phyloP scores from a whole-genome alignment of 2,888 invertebrate species.

The Ochropleura plecta region DNA sequence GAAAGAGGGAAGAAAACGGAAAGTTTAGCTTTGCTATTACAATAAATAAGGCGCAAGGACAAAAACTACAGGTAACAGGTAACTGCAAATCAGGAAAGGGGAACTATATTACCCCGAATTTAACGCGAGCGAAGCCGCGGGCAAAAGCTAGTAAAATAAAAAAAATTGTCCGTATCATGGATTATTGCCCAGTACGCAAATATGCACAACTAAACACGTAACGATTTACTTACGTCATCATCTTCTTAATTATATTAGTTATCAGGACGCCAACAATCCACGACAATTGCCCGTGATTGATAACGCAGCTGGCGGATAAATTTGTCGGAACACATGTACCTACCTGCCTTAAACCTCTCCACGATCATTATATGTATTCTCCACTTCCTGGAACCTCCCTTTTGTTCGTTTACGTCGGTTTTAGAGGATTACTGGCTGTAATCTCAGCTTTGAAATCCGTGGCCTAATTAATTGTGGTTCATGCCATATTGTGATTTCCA shows the following conservation, averaged over 20 bases:
- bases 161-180: slow-evolving; percentile 5
- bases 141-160: slow-evolving; percentile 27
- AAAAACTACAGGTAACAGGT: too few relatives aligned
- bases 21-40: too few relatives aligned
- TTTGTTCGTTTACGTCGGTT: slow-evolving; percentile 15
- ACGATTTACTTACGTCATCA: slow-evolving; percentile 20
- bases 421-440: slow-evolving; percentile 23
- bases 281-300: slow-evolving; percentile 53
- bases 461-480: slow-evolving; percentile 28
- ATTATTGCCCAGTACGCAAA: slow-evolving; percentile 6
- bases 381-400: neutral
- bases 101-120: too few relatives aligned
- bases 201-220: neutral
- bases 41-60: too few relatives aligned
- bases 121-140: too few relatives aligned
- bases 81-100: too few relatives aligned
- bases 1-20: too few relatives aligned
- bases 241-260: slow-evolving; percentile 41
- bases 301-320: slow-evolving; percentile 31
- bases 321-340: slow-evolving; percentile 12
- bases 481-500: neutral
- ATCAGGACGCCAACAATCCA: slow-evolving; percentile 22
- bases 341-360: slow-evolving; percentile 5
- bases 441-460: slow-evolving; percentile 15
- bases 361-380: slow-evolving; percentile 20